These are phyloP conservation scores for Hypsibius dujardini DNA, from an alignment of 1,140 invertebrate species.

Conservation along the genomic window DNA sequence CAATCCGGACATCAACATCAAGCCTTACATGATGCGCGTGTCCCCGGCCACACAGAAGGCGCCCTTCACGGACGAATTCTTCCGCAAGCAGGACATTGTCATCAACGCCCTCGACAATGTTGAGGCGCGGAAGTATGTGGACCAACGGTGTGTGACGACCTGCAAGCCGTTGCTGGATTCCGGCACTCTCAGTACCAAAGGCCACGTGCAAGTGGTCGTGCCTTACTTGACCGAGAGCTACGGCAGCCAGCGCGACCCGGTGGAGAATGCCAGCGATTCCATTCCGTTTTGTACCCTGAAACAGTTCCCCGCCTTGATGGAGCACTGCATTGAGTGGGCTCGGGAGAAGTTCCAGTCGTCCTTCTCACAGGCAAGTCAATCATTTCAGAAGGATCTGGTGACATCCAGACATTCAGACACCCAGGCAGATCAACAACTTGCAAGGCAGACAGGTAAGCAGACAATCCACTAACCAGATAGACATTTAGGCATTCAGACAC, in stretches of 20 bases:
- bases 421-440: no score
- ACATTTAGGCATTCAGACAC: no score
- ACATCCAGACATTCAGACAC: no score
- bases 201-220: conserved; percentile 25
- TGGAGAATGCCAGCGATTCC: conserved; percentile 28
- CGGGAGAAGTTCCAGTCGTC: conserved; percentile 31
- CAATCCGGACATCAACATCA: conserved; percentile 28
- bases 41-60: conserved; percentile 11
- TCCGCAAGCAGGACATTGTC: conserved; percentile 22
- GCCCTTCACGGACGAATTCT: conserved; percentile 22
- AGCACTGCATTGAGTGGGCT: conserved; percentile 35
- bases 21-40: conserved; percentile 18
- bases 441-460: no score
- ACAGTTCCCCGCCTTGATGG: conserved; percentile 33
- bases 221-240: conserved; percentile 23
- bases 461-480: no score
- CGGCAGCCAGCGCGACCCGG: conserved; percentile 32
- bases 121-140: conserved; percentile 24
- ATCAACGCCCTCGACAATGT: conserved; percentile 24
- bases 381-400: no score
- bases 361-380: no score
- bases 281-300: conserved; percentile 35
- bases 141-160: conserved; percentile 22
- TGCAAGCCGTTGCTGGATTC: conserved; percentile 23
- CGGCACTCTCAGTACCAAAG: conserved; percentile 24